Base-by-base conservation (phyloP, 2,888 invertebrate genomes). In the Oxytorus armatus region DNA sequence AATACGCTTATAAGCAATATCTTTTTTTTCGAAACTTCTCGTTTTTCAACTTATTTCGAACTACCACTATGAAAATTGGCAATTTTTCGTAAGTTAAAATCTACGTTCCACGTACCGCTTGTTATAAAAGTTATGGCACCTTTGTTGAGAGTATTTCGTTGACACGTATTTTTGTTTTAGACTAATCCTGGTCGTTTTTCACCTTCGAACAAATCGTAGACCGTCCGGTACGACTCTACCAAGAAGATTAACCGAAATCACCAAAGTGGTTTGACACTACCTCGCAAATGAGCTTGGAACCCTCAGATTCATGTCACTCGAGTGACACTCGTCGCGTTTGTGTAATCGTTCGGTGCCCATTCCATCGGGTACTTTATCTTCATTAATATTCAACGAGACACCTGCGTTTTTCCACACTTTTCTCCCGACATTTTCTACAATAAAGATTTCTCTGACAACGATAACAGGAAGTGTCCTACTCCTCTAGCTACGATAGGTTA, bases 351-450 rank as follows among this genome's bases (percentile, higher is more conserved):
- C 21, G 23, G 36, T 59, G 10, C 36, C 61, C 44, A 23, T 72
- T 21, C 29, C 39, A 61, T 23, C 33, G 33, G 8, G 33, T 23
- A 47, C 39, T 73, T 42, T 25, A 51, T 42, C 53, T 3, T 29
- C 51, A 63, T 73, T 25, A 11, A 73, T 73, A 63, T 73, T 73
- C 18, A 51, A 42, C 39, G 3, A 7, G 16, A n/a, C 39, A 33
- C 49, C 10, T 11, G 23, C 42, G 14, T 51, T 72, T 36, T 73
- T 53, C 51, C 61, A 73, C 63, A 51, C n/a, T 49, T 59, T 36
- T 10, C n/a, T 39, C n/a, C 36, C 44, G 11, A 21, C 18, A n/a
- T n/a, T n/a, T n/a, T n/a, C n/a, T n/a, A n/a, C n/a, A n/a, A n/a
- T n/a, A n/a, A n/a, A n/a, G n/a, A 47, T 36, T 23, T 18, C 49